Base-by-base conservation (phyloP, 2,113 vertebrate genomes). In the Brienomyrus brachyistius region DNA sequence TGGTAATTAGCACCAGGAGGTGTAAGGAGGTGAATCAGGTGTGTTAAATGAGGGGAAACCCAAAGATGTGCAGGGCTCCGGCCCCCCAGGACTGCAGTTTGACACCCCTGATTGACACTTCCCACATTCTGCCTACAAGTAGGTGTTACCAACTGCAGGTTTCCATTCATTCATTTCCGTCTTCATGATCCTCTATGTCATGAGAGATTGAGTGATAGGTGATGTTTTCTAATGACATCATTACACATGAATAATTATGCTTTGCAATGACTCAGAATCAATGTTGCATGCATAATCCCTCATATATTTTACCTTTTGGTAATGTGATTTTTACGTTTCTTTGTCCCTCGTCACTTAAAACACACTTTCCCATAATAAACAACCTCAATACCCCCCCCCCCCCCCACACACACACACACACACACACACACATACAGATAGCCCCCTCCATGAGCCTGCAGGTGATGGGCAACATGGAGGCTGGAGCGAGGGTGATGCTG, bases 401-500 rank as follows among this genome's bases (percentile, higher is more conserved):
- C 15, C 62, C 66, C 11, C 27, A 87, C 82, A 21, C 88, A 8
- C n/a, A 19, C 85, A 50, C 86, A 50, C 62, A 70, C 62, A 27
- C 62, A 70, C 62, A 80, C 74, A 45, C 77, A 82, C 23, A 54
- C 85, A 6, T n/a, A 5, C 92, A 99, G 98, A 70, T 97, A 92
- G 95, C 96, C 9, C 94, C 95, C 21, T 94, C 0, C 82, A 97
- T 98, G 97, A 98, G 97, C 91, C 96, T 99, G 77, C 98, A 99
- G 95, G 97, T 98, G 86, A 97, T 99, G 19, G 98, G 98, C 0
- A 96, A 95, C 0, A 91, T 97, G 0, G 97, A 97, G 48, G 92
- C 92, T 0, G 98, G 94, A 0, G 93, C 97, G 0, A 99, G 98
- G 92, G 96, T 98, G 2, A 97, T 99, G 91, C 91, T 99, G 50